phyloP scores from a whole-genome alignment of 2,888 invertebrate genomes.

The Margaritifera margaritifera region DNA sequence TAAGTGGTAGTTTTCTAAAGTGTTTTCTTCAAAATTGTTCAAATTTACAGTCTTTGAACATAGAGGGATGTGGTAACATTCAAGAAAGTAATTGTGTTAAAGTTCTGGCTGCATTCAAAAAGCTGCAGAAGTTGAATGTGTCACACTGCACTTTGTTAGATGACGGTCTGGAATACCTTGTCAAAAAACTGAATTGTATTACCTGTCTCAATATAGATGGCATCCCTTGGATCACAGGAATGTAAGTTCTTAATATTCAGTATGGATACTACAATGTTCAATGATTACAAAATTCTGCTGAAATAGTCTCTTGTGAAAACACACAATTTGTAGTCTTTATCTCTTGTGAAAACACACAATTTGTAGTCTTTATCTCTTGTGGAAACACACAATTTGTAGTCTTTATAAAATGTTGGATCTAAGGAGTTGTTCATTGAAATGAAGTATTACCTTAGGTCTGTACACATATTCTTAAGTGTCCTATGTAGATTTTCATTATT shows the following conservation, averaged over 20 bases:
- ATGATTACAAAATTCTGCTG: not conserved
- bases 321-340: too few relatives aligned
- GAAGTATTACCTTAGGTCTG: too few relatives aligned
- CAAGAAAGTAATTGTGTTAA: conserved; percentile 37
- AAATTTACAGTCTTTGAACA: conserved; percentile 41
- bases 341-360: too few relatives aligned
- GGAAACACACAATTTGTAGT: too few relatives aligned
- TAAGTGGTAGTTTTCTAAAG: conserved; percentile 39
- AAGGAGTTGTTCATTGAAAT: too few relatives aligned
- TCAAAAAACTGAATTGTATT: conserved; percentile 33
- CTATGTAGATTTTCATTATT: too few relatives aligned
- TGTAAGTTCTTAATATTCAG: conserved; percentile 29
- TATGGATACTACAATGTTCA: not conserved
- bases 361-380: too few relatives aligned
- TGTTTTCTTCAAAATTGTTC: conserved; percentile 42
- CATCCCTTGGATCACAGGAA: conserved; percentile 50
- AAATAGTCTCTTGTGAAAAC: too few relatives aligned
- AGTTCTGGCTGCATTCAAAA: conserved; percentile 23
- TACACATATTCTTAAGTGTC: too few relatives aligned
- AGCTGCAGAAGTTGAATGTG: conserved; percentile 45
- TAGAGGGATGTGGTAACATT: conserved; percentile 50
- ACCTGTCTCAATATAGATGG: conserved; percentile 54
- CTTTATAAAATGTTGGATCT: too few relatives aligned
- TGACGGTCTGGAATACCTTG: conserved; percentile 36
- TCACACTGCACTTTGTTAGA: conserved; percentile 55